phyloP scores from a whole-genome alignment of 2,888 invertebrate genomes.

The Deilephila elpenor region DNA sequence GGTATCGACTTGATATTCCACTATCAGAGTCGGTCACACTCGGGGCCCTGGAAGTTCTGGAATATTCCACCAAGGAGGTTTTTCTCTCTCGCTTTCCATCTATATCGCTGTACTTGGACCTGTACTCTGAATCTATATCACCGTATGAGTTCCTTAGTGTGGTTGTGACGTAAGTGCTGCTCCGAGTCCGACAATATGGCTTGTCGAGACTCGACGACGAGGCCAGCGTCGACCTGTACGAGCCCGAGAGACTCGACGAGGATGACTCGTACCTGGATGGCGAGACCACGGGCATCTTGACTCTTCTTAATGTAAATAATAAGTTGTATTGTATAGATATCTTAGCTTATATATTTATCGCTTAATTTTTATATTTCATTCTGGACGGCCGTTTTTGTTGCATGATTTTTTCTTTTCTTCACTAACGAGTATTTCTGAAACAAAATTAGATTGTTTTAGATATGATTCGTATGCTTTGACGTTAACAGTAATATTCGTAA shows the following conservation, averaged over 20 bases:
- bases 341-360: neutral
- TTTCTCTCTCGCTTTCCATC: conserved; percentile 77
- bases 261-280: conserved; percentile 79
- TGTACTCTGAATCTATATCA: conserved; percentile 70
- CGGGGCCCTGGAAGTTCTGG: conserved; percentile 69
- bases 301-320: conserved; percentile 25
- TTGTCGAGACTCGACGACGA: conserved; percentile 81
- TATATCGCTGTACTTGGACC: conserved; percentile 69
- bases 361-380: conserved; percentile 54
- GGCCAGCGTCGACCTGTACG: conserved; percentile 75
- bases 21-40: conserved; percentile 80
- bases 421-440: conserved; percentile 56
- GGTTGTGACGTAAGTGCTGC: conserved; percentile 73
- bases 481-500: too few species aligned
- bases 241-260: conserved; percentile 78
- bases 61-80: conserved; percentile 70
- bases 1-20: conserved; percentile 68
- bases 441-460: conserved; percentile 40
- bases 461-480: too few species aligned
- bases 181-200: conserved; percentile 79
- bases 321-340: conserved; percentile 37
- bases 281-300: conserved; percentile 84
- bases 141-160: conserved; percentile 65
- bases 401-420: conserved; percentile 54
- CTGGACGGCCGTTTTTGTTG: conserved; percentile 71